These are phyloP conservation scores for Cottus gobio DNA, from an alignment of 2,113 vertebrate species.

Conservation along the genomic window DNA sequence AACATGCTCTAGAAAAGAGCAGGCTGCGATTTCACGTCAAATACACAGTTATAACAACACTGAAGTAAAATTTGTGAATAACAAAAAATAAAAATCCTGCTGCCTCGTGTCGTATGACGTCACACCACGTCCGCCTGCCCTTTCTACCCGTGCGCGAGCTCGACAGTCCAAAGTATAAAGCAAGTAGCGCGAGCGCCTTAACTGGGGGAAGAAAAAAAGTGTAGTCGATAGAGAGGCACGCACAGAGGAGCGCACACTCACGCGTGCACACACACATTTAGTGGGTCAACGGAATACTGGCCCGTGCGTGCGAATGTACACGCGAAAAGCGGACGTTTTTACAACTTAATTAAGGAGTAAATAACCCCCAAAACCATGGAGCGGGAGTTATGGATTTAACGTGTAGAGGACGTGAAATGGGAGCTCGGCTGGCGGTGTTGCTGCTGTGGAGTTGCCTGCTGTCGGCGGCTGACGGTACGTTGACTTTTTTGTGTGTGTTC, in stretches of 20 bases:
- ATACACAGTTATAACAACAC: background rate
- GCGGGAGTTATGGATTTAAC: constrained; percentile 61
- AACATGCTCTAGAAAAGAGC: background rate
- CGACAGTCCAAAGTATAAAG: constrained; percentile 63
- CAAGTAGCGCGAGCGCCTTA: constrained; percentile 59
- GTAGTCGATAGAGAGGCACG: background rate
- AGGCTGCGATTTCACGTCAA: background rate
- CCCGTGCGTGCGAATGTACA: constrained; percentile 15
- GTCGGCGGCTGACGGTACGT: constrained; percentile 75
- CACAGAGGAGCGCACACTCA: background rate
- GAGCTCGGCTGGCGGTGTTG: constrained; percentile 59
- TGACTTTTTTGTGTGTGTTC: constrained; percentile 45
- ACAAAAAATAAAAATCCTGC: background rate
- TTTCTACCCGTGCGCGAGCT: constrained; percentile 66
- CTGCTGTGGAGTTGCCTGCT: constrained; percentile 70
- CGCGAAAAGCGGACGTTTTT: constrained; percentile 14
- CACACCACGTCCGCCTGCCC: constrained; percentile 68
- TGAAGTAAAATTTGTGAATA: background rate
- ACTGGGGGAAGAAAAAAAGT: constrained; percentile 49
- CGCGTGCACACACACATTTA: background rate
- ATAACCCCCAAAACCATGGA: constrained; percentile 58
- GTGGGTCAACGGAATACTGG: background rate
- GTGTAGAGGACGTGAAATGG: constrained; percentile 71
- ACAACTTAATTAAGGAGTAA: constrained; percentile 33
- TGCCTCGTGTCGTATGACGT: constrained; percentile 69